phyloP scores from a whole-genome alignment of 2,888 invertebrate genomes.

The Quadroppia sp. region DNA sequence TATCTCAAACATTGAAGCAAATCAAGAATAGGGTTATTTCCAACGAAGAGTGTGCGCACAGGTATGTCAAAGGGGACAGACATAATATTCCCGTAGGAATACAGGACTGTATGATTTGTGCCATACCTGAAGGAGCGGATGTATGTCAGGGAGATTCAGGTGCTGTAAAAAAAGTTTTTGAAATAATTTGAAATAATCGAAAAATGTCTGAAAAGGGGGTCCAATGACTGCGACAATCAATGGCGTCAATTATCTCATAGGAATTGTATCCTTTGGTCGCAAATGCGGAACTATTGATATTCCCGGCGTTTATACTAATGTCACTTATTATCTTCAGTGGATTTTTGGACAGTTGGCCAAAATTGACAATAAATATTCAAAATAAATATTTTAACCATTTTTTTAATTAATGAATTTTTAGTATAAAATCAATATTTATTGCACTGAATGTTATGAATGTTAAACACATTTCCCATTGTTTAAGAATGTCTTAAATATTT shows the following conservation, averaged over 20 bases:
- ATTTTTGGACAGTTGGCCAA: conserved; percentile 30
- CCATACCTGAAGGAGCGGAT: conserved; percentile 40
- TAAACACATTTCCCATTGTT: no score
- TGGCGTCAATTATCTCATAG: conserved; percentile 43
- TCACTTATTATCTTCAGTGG: conserved; percentile 44
- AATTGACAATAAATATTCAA: no score
- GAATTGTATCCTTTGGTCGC: conserved; percentile 46
- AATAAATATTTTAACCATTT: no score
- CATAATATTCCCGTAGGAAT: conserved; percentile 43
- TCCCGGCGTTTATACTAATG: conserved; percentile 46
- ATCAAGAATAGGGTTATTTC: background rate
- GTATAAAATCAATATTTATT: no score
- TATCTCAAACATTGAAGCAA: background rate
- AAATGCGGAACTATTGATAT: conserved; percentile 41
- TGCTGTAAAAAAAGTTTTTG: background rate
- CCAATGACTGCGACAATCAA: conserved; percentile 39
- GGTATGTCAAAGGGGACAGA: conserved; percentile 10
- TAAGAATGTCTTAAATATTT: no score
- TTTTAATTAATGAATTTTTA: no score
- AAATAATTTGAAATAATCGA: background rate
- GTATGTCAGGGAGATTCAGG: conserved; percentile 46
- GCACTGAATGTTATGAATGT: no score
- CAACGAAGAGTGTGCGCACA: conserved; percentile 10
- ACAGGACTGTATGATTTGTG: conserved; percentile 43
- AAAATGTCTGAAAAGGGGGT: conserved; percentile 39